phyloP scores from a whole-genome alignment of 2,888 invertebrate genomes.

The Nezara viridula region DNA sequence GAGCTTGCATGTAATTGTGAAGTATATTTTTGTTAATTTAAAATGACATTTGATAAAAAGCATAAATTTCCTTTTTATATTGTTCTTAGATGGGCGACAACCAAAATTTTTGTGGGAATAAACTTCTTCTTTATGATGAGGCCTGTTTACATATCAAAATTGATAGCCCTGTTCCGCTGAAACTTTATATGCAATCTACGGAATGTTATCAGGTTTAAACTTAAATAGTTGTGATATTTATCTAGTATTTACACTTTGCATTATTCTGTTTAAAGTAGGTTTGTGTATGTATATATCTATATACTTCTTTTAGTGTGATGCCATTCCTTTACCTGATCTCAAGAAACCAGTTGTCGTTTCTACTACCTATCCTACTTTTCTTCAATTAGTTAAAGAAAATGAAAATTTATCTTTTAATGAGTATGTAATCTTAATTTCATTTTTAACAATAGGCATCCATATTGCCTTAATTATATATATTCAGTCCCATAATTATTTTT shows the following conservation, averaged over 20 bases:
- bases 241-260: background rate
- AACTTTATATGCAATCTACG: slow-evolving; percentile 62
- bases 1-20: background rate
- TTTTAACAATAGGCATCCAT: background rate
- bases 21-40: background rate
- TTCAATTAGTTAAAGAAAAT: slow-evolving; percentile 18
- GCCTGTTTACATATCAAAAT: slow-evolving; percentile 63
- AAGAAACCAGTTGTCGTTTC: slow-evolving; percentile 17
- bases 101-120: slow-evolving; percentile 30
- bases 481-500: background rate
- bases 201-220: slow-evolving; percentile 62
- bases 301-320: slow-evolving; percentile 67
- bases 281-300: background rate
- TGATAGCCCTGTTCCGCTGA: background rate
- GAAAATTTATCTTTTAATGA: slow-evolving; percentile 2
- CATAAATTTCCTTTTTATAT: background rate
- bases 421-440: slow-evolving; percentile 48
- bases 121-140: slow-evolving; percentile 60
- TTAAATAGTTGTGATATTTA: background rate
- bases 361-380: slow-evolving; percentile 15
- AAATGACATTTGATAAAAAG: background rate
- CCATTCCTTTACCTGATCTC: slow-evolving; percentile 61
- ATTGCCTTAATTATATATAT: background rate
- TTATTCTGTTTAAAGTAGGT: background rate
- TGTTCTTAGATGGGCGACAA: background rate